Percentiles rank a stretch among this genome's conserved stretches.
These are phyloP conservation scores for Dryas iulia DNA, from an alignment of 1,140 invertebrate genomes.

Conservation along the genomic window DNA sequence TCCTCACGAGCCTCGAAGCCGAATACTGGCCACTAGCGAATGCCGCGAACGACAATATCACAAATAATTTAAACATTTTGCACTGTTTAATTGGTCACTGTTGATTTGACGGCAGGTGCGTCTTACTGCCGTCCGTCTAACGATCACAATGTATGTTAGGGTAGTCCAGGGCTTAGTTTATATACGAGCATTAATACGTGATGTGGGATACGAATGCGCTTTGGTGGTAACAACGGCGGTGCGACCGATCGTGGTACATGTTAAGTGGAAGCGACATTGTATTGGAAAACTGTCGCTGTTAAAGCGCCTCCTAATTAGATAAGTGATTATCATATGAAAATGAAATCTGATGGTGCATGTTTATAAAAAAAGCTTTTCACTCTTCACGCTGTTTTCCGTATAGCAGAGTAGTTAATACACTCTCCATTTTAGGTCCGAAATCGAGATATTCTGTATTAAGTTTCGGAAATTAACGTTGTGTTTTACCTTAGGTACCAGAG, in stretches of 20 bases:
- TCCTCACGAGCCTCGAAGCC: constrained; percentile 81
- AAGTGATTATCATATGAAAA: constrained; percentile 18
- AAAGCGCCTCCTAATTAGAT: constrained; percentile 23
- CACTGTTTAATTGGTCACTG: constrained; percentile 54
- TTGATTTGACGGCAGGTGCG: constrained; percentile 58
- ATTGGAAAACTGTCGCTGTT: constrained; percentile 30
- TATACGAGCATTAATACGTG: constrained; percentile 81
- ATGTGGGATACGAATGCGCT: constrained; percentile 57
- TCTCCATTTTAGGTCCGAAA: too few relatives aligned
- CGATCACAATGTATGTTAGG: constrained; percentile 74
- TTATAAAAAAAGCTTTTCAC: not conserved
- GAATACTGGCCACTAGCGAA: constrained; percentile 69
- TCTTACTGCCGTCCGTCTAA: constrained; percentile 65
- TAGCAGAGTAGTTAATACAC: too few relatives aligned
- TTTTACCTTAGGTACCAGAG: too few relatives aligned
- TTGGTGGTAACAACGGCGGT: constrained; percentile 53
- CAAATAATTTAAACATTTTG: constrained; percentile 69
- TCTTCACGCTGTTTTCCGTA: too few relatives aligned
- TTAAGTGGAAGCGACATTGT: constrained; percentile 49
- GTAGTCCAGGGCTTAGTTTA: constrained; percentile 75
- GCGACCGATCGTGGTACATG: constrained; percentile 52
- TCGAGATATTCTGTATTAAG: too few relatives aligned
- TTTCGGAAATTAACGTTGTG: too few relatives aligned
- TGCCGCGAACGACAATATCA: constrained; percentile 60
- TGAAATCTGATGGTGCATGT: not conserved